Conservation (phyloP, 92 coral and sea anemone species). For the Epizoanthus ramosus region DNA sequence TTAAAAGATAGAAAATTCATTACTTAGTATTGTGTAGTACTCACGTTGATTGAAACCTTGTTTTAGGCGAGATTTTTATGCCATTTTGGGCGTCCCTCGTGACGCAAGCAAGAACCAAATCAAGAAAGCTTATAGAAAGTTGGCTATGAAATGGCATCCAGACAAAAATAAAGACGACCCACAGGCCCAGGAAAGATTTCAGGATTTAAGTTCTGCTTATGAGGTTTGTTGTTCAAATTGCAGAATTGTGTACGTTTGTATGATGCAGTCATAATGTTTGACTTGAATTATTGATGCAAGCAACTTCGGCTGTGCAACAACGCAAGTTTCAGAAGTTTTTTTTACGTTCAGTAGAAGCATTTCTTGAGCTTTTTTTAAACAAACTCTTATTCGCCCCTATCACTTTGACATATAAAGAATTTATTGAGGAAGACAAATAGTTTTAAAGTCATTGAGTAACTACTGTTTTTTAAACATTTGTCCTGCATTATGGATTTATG, state of each 20-base stretch:
- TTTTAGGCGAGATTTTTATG: constrained; percentile 93
- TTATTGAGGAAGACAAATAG: too few species aligned
- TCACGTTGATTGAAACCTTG: constrained; percentile 3
- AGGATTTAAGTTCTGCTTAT: constrained; percentile 92
- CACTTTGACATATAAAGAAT: too few species aligned
- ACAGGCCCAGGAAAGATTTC: constrained; percentile 96
- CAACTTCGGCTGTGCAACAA: background rate
- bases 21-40: background rate
- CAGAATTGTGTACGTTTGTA: constrained; percentile 20
- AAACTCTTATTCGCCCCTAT: too few species aligned
- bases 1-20: background rate
- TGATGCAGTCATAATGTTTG: constrained; percentile 5
- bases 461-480: background rate
- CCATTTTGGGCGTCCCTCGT: constrained; percentile 96
- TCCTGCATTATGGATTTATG: background rate
- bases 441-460: background rate
- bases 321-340: background rate
- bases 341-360: too few species aligned
- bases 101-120: constrained; percentile 96
- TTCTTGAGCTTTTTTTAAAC: too few species aligned
- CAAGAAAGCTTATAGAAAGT: constrained; percentile 97
- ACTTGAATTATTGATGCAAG: constrained; percentile 13
- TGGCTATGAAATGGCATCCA: constrained; percentile 99
- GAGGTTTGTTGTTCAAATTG: constrained; percentile 72
- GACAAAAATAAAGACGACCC: constrained; percentile 96